Evolutionary conservation across 2,797 vertebrate genomes (phyloP).

Genomic region (Babyrousa celebensis): DNA sequence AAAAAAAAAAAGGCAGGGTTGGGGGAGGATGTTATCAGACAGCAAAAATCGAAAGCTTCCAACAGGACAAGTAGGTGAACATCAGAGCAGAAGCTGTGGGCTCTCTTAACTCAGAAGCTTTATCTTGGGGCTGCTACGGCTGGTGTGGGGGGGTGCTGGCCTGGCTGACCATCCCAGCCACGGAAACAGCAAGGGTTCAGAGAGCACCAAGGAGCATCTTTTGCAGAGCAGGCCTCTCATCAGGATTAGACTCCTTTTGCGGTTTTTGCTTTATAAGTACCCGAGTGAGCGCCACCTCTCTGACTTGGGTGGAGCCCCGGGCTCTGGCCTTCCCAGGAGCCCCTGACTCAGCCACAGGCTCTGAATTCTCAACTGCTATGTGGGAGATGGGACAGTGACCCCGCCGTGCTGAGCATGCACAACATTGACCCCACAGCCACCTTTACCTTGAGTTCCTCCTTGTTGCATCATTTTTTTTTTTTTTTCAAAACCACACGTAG

Average conservation of each 20-base stretch:
- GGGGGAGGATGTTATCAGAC: background rate
- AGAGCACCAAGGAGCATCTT: background rate
- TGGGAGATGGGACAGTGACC: fast-evolving
- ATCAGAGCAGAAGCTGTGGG: background rate
- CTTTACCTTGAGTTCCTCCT: constrained; percentile 65
- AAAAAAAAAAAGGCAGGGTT: background rate
- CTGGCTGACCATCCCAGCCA: background rate
- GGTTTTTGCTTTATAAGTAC: background rate
- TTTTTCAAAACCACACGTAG: background rate
- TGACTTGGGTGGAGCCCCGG: background rate
- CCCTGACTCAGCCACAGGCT: background rate
- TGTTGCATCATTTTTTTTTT: background rate
- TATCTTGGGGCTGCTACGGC: background rate
- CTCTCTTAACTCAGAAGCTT: background rate
- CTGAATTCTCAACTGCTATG: background rate
- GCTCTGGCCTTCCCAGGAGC: background rate
- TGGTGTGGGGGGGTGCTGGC: too few species aligned
- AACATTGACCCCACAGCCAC: background rate
- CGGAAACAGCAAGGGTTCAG: background rate
- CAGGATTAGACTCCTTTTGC: background rate
- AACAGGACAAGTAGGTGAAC: background rate
- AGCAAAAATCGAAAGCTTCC: background rate
- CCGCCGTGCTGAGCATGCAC: background rate
- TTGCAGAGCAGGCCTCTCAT: background rate
- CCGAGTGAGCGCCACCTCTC: background rate